Percentiles rank a stretch among this genome's conserved stretches.
Conservation (phyloP, 37 sponge, comb jelly and placozoan species). For the Petrosia ficiformis region DNA sequence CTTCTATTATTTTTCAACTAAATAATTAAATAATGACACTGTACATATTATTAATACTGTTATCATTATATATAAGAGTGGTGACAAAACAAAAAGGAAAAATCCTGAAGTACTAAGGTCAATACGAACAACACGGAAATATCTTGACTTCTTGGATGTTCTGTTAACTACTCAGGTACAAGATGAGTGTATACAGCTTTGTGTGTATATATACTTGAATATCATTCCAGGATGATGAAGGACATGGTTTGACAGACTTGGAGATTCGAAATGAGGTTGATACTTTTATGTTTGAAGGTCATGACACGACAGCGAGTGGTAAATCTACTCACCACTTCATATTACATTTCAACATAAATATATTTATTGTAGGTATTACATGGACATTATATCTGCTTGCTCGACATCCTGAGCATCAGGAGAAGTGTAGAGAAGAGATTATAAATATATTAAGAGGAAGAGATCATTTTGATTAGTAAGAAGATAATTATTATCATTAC, state of each 20-base stretch:
- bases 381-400: constrained; percentile 60
- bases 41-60: no score
- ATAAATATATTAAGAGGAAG: constrained; percentile 46
- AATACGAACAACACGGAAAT: no score
- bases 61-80: no score
- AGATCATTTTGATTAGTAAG: constrained; percentile 23
- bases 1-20: no score
- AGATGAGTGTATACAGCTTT: no score
- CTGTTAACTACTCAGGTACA: no score
- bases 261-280: constrained; percentile 89
- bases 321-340: background rate
- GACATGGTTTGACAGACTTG: constrained; percentile 52
- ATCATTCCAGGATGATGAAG: constrained; percentile 58
- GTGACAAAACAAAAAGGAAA: no score
- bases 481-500: background rate
- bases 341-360: background rate
- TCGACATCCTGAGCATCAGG: constrained; percentile 73
- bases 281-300: constrained; percentile 88
- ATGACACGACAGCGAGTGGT: constrained; percentile 82
- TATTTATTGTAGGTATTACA: constrained; percentile 10
- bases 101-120: no score
- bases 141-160: no score
- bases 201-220: no score
- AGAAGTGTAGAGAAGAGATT: constrained; percentile 66
- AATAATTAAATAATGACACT: no score